Evolutionary conservation across 2,888 invertebrate genomes (phyloP).

Genomic region (Tethea ocularis): DNA sequence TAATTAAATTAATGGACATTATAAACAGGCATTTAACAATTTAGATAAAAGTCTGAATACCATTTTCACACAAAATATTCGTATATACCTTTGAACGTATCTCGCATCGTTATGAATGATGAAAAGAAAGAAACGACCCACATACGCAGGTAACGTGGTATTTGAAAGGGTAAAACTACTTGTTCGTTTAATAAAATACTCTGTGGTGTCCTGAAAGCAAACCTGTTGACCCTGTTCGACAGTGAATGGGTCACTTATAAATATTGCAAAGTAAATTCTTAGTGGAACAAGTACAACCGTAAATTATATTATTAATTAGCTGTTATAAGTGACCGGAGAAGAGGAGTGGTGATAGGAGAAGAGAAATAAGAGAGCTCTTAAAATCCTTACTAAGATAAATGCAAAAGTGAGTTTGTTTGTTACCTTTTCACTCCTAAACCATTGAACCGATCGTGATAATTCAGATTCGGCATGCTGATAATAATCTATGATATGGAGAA

Average conservation of each 20-base stretch:
- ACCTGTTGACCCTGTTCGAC: conserved; percentile 29
- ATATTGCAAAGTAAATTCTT: conserved; percentile 26
- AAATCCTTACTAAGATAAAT: too few relatives aligned
- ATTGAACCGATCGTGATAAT: too few relatives aligned
- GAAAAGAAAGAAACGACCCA: conserved; percentile 21
- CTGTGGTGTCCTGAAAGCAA: conserved; percentile 16
- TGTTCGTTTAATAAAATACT: conserved; percentile 17
- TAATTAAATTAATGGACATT: too few relatives aligned
- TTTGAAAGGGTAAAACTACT: conserved; percentile 25
- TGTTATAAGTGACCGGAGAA: not conserved
- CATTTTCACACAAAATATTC: conserved; percentile 8
- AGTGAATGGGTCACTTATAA: conserved; percentile 42
- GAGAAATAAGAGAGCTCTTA: too few relatives aligned
- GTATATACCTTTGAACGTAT: conserved; percentile 10
- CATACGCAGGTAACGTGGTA: conserved; percentile 21
- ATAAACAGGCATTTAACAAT: not conserved
- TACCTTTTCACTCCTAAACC: too few relatives aligned
- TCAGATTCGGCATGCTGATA: too few relatives aligned
- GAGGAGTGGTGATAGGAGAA: too few relatives aligned
- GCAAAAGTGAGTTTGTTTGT: too few relatives aligned
- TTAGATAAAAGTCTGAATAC: not conserved
- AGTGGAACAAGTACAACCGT: conserved; percentile 4
- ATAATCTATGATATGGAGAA: too few relatives aligned
- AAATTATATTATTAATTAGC: not conserved
- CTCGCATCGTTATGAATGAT: conserved; percentile 26